phyloP scores from a whole-genome alignment of 2,113 vertebrate species.

The Synodontis membranacea region DNA sequence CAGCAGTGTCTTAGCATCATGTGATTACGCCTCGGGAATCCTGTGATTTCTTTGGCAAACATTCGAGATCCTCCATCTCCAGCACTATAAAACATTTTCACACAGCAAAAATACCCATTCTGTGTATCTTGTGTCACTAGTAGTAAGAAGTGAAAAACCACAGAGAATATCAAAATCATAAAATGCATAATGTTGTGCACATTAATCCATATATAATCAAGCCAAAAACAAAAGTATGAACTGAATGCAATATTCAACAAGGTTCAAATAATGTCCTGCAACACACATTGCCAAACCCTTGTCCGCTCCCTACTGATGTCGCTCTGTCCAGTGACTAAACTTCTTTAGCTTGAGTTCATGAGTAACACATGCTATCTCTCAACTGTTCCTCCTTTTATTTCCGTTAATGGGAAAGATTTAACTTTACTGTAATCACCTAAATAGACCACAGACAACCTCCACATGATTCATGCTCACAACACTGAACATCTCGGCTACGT shows the following conservation, averaged over 20 bases:
- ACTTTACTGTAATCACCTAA: neutral
- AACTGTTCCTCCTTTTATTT: neutral
- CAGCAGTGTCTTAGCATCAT: neutral
- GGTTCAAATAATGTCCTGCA: neutral
- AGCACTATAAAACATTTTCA: neutral
- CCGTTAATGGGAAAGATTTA: neutral
- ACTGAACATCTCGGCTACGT: neutral
- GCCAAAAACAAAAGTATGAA: neutral
- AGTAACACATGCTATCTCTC: neutral
- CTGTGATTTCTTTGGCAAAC: neutral
- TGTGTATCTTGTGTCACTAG: neutral
- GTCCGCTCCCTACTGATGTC: neutral
- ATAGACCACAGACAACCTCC: neutral
- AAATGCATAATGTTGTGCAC: neutral
- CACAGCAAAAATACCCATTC: neutral
- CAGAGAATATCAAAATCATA: neutral
- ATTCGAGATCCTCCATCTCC: neutral
- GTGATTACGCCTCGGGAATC: neutral
- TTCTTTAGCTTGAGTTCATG: neutral
- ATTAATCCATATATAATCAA: neutral
- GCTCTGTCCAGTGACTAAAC: slow-evolving; percentile 4
- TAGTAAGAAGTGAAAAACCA: neutral
- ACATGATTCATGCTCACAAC: slow-evolving; percentile 9
- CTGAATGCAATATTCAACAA: neutral
- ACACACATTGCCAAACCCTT: neutral